Base-by-base conservation (phyloP, 2,113 vertebrate genomes). In the Malurus cyaneus region DNA sequence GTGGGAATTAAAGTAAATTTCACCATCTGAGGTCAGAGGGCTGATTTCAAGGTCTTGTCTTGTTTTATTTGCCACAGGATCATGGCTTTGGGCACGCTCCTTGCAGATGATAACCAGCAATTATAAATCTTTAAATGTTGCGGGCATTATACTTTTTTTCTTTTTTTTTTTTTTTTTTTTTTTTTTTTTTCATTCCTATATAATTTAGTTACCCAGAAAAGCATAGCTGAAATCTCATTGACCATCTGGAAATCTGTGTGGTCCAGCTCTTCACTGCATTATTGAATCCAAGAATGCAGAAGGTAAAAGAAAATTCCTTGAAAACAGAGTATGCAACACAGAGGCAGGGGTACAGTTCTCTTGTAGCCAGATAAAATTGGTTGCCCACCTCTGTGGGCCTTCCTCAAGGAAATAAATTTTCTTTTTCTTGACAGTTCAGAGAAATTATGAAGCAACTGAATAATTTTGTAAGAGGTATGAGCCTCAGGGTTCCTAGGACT, bases 161-260 rank as follows among this genome's bases (percentile, higher is more conserved):
- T 36, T 36, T 36, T 36, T 36, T 36, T 9, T 36, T 36, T 8
- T 3, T 14, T 8, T 3, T 3, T 31, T 44, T 11, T 8, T 18
- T 21, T 4, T 13, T 23, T 28, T n/a, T 9, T 26, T 34, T 3
- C 8, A 8, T 70, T 56, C 34, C 73, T 74, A 72, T 95, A 78
- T 95, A 94, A 95, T 95, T 96, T 96, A 49, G 80, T 92, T 93
- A 98, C 97, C 78, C 73, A 93, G 92, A 89, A 94, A 94, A 94
- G 47, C 59, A 82, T 66, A 86, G 52, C 70, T 95, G 26, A 65
- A 76, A 89, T 91, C 92, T 72, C 54, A 70, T 79, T 89, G 89
- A 46, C 93, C 92, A 92, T 95, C 90, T 96, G 95, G 88, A 93
- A 95, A 49, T 83, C 81, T 95, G 96, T 97, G 96, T 96, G 92